Conservation (phyloP, 2,888 invertebrate genomes). For the Dryadula phaetusa region DNA sequence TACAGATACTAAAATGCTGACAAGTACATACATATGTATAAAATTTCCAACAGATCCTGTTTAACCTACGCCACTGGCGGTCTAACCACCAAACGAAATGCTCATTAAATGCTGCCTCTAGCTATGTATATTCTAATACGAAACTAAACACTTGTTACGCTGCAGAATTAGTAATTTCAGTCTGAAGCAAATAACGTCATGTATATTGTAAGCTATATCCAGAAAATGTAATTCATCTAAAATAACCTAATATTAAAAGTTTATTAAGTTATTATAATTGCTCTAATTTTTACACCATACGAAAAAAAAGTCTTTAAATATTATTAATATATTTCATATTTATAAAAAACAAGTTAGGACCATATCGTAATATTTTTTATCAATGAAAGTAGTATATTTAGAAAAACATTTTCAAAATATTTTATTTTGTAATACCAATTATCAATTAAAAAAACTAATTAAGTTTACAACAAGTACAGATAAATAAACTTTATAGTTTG, state of each 20-base stretch:
- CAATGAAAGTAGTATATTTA: too few species aligned
- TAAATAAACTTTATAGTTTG: too few species aligned
- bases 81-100: neutral
- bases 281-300: too few species aligned
- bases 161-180: neutral
- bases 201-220: neutral
- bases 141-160: conserved; percentile 6
- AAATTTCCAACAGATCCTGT: neutral
- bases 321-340: too few species aligned
- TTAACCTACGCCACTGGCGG: neutral
- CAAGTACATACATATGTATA: neutral
- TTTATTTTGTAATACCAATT: too few species aligned
- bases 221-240: neutral
- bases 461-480: too few species aligned
- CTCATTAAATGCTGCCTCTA: neutral
- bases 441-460: too few species aligned
- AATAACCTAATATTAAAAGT: neutral
- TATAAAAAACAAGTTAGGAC: too few species aligned
- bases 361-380: too few species aligned
- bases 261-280: too few species aligned
- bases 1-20: neutral
- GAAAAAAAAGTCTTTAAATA: too few species aligned
- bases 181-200: neutral
- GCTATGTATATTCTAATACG: neutral
- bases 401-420: too few species aligned